These are phyloP conservation scores for Illadopsis cleaveri DNA, from an alignment of 2,113 vertebrate genomes.

Conservation along the genomic window DNA sequence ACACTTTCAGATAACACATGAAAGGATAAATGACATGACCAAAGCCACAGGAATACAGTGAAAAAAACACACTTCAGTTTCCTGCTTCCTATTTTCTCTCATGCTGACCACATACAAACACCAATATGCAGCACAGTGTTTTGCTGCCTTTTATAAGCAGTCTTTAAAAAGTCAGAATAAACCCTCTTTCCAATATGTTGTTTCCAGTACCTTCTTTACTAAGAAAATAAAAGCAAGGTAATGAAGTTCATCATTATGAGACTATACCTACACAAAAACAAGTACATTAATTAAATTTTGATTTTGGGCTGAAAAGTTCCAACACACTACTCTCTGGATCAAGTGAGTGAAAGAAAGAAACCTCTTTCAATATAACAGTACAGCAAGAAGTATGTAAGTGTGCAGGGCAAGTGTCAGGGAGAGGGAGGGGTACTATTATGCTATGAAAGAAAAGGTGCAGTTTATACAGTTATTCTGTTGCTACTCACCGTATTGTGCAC, in stretches of 20 bases:
- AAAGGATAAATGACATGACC: background rate
- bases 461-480: background rate
- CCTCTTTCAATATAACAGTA: background rate
- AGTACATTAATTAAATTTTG: background rate
- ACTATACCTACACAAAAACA: background rate
- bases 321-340: background rate
- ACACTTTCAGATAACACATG: background rate
- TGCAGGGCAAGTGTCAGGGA: background rate
- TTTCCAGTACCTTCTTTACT: background rate
- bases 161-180: background rate
- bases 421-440: background rate
- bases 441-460: background rate
- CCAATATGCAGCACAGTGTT: background rate
- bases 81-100: background rate
- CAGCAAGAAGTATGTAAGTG: background rate
- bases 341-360: background rate
- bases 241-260: background rate
- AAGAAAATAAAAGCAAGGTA: background rate
- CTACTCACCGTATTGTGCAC: conserved; percentile 89
- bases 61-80: background rate
- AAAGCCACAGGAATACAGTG: background rate
- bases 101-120: background rate
- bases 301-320: background rate
- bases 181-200: background rate
- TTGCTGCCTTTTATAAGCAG: background rate